These are phyloP conservation scores for Oenanthe melanoleuca DNA, from an alignment of 2,113 vertebrate genomes.

Conservation along the genomic window DNA sequence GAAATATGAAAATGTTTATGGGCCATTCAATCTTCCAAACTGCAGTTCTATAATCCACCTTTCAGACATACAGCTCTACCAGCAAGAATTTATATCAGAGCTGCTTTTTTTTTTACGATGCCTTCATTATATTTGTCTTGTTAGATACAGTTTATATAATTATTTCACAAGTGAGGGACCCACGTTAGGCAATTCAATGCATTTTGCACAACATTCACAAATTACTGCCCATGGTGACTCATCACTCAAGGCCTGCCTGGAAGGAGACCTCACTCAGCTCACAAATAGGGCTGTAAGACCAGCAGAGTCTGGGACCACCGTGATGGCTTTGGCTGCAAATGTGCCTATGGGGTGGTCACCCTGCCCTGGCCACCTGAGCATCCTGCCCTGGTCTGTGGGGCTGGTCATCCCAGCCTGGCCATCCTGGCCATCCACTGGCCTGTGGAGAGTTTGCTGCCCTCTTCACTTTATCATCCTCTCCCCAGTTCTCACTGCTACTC, in stretches of 20 bases:
- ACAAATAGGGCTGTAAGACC: not conserved
- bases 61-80: slow-evolving; percentile 75
- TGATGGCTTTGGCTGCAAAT: not conserved
- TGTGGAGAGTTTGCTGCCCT: not conserved
- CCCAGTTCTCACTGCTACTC: not conserved
- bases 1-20: slow-evolving; percentile 87
- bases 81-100: slow-evolving; percentile 75
- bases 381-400: not conserved
- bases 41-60: slow-evolving; percentile 81
- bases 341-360: not conserved
- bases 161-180: slow-evolving; percentile 35
- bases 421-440: not conserved
- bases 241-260: not conserved
- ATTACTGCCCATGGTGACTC: not conserved
- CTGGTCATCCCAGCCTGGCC: not conserved
- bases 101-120: slow-evolving; percentile 35
- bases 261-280: not conserved
- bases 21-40: slow-evolving; percentile 82
- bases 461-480: not conserved
- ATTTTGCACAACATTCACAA: not conserved
- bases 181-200: not conserved
- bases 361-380: not conserved
- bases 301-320: not conserved
- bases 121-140: slow-evolving; percentile 67
- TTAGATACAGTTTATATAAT: slow-evolving; percentile 65